Percentiles rank a stretch among this genome's conserved stretches.
Evolutionary conservation across 2,113 vertebrate genomes (phyloP).

Genomic region (Solea senegalensis): DNA sequence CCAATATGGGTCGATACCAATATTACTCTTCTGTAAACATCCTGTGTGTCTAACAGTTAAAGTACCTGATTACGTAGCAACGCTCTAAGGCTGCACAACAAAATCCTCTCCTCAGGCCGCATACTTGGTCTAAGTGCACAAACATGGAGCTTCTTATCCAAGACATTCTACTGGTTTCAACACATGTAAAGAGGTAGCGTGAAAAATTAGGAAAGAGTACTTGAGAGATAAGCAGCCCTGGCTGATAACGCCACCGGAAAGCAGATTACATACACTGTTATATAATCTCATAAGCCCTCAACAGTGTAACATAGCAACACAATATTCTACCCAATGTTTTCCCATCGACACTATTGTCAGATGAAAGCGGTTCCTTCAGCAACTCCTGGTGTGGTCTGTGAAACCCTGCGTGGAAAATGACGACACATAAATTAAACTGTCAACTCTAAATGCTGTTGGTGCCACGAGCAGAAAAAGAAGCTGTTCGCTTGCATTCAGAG

Average conservation of each 20-base stretch:
- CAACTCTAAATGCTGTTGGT: slow-evolving; percentile 32
- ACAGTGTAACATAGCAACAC: not conserved
- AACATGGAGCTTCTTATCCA: not conserved
- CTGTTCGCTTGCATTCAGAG: not conserved
- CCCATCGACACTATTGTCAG: not conserved
- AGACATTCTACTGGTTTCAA: not conserved
- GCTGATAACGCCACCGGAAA: not conserved
- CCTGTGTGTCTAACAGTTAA: too few relatives aligned
- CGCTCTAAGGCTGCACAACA: too few relatives aligned
- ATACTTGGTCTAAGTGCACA: not conserved
- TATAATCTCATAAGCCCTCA: slow-evolving; percentile 1
- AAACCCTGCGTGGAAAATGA: slow-evolving; percentile 3
- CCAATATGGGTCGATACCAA: too few relatives aligned
- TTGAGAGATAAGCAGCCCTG: not conserved
- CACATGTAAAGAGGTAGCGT: not conserved
- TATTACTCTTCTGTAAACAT: too few relatives aligned
- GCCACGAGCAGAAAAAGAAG: not conserved
- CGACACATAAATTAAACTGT: slow-evolving; percentile 36
- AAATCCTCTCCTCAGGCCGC: not conserved
- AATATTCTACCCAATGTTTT: slow-evolving; percentile 10
- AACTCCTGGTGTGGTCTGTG: not conserved
- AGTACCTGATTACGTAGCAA: not conserved
- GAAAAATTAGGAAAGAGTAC: not conserved
- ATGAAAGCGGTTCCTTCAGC: slow-evolving; percentile 4
- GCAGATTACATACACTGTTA: not conserved